A percentile compares a stretch with the other conserved stretches of the same genome.
Conservation (phyloP, 2,113 vertebrate genomes). For the Trinectes maculatus region DNA sequence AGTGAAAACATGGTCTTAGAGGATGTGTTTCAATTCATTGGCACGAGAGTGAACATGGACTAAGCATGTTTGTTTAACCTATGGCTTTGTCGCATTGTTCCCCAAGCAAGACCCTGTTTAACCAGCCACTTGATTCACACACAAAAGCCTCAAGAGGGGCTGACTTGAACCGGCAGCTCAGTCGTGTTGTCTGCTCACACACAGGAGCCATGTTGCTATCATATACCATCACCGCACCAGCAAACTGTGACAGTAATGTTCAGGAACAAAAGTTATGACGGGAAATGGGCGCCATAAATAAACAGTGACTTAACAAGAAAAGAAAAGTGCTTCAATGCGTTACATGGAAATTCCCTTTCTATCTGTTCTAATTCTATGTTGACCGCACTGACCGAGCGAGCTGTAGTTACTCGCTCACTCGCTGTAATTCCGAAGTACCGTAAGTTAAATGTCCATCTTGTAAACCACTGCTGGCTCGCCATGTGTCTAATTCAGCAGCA, state of each 20-base stretch:
- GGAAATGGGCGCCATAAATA: constrained; percentile 16
- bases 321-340: constrained; percentile 23
- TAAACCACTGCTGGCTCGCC: constrained; percentile 51
- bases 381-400: constrained; percentile 73
- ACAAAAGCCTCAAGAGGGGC: constrained; percentile 51
- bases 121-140: constrained; percentile 65
- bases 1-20: background rate
- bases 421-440: constrained; percentile 61
- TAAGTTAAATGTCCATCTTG: constrained; percentile 53
- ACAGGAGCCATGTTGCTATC: background rate
- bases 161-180: constrained; percentile 13
- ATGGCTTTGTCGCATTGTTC: constrained; percentile 61
- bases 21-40: background rate
- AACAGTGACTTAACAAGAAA: constrained; percentile 37
- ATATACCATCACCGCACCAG: too few species aligned
- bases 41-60: constrained; percentile 20
- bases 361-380: constrained; percentile 57
- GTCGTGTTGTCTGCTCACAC: constrained; percentile 26
- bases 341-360: constrained; percentile 57
- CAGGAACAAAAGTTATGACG: background rate
- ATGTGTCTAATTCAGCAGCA: constrained; percentile 44
- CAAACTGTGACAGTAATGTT: constrained; percentile 5
- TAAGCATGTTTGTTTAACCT: constrained; percentile 61
- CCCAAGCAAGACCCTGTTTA: constrained; percentile 52
- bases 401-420: constrained; percentile 66